phyloP scores from a whole-genome alignment of 2,797 vertebrate genomes.

The Selene dorsalis region DNA sequence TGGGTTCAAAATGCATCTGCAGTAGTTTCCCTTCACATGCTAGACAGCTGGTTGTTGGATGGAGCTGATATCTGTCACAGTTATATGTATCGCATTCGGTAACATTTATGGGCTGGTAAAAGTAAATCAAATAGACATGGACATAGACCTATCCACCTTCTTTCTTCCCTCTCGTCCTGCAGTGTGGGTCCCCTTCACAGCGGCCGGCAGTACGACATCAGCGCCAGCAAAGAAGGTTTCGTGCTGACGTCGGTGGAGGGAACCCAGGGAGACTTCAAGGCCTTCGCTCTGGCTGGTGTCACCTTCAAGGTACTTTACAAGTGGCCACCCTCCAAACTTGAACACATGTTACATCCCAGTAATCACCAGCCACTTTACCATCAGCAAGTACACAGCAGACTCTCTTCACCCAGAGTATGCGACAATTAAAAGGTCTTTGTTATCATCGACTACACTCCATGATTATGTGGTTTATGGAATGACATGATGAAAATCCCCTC shows the following conservation, averaged over 20 bases:
- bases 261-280: conserved; percentile 93
- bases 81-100: neutral
- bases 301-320: conserved; percentile 90
- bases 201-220: conserved; percentile 91
- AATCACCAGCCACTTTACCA: neutral
- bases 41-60: neutral
- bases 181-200: conserved; percentile 97
- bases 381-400: neutral
- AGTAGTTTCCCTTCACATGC: neutral
- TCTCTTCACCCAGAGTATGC: conserved; percentile 3
- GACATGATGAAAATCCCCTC: conserved; percentile 7
- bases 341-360: neutral
- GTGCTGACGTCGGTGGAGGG: conserved; percentile 92
- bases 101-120: neutral
- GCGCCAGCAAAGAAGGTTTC: conserved; percentile 95
- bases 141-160: neutral
- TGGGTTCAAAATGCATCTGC: neutral
- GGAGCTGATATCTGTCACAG: neutral
- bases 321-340: neutral
- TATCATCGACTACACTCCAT: conserved; percentile 5
- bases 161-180: conserved; percentile 20
- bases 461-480: conserved; percentile 30
- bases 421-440: neutral
- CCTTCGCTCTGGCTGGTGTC: conserved; percentile 95
- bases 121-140: neutral